phyloP scores from a whole-genome alignment of 1,140 invertebrate species.

The Polypedilum vanderplanki region DNA sequence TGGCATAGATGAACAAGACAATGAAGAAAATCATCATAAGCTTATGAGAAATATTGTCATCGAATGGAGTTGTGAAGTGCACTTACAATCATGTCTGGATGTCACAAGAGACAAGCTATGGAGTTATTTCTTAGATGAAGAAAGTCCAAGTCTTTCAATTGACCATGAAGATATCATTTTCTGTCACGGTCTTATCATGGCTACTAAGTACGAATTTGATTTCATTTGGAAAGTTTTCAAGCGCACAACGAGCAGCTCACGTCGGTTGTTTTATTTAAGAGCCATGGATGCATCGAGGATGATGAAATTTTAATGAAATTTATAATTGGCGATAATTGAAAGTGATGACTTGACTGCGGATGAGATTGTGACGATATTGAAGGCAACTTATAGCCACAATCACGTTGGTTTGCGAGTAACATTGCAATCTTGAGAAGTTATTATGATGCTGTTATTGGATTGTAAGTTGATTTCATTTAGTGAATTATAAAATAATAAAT shows the following conservation, averaged over 20 bases:
- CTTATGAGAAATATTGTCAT: not conserved
- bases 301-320: constrained; percentile 6
- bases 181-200: not conserved
- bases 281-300: not conserved
- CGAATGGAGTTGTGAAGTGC: not conserved
- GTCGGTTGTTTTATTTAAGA: not conserved
- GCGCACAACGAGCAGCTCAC: not conserved
- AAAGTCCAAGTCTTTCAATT: not conserved
- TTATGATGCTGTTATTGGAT: not conserved
- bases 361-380: not conserved
- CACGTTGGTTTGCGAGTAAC: not conserved
- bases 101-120: not conserved
- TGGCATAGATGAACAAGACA: not conserved
- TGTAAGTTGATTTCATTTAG: not conserved
- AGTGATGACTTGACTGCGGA: not conserved
- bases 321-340: constrained; percentile 21
- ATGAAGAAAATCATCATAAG: constrained; percentile 11
- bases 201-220: not conserved
- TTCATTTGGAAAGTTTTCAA: constrained; percentile 20
- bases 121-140: not conserved
- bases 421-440: not conserved
- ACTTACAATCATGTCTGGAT: constrained; percentile 14
- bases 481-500: not conserved
- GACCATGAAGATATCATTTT: not conserved
- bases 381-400: not conserved